Evolutionary conservation across 2,113 vertebrate species (phyloP).

Genomic region (Aythya baeri): DNA sequence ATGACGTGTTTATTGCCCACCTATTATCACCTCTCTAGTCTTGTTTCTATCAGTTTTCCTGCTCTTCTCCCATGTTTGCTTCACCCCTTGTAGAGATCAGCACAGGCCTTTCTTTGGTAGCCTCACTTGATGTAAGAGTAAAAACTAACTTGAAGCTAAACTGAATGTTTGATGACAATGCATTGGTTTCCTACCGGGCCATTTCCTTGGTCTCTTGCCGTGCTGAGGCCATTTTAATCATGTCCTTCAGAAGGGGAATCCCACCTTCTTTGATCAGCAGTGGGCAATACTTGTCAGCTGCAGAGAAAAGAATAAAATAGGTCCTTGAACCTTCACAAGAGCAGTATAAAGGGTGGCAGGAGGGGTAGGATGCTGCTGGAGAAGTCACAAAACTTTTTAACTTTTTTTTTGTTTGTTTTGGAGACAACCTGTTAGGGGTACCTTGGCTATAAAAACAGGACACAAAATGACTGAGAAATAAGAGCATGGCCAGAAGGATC

Average conservation of each 20-base stretch:
- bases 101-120: background rate
- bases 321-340: background rate
- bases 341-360: background rate
- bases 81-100: background rate
- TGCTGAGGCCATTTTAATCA: constrained; percentile 88
- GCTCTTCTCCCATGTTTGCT: background rate
- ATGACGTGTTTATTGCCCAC: background rate
- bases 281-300: constrained; percentile 96
- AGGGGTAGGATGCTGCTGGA: background rate
- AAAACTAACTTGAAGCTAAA: background rate
- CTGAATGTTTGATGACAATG: background rate
- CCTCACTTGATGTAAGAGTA: background rate
- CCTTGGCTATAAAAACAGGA: background rate
- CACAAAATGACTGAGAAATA: background rate
- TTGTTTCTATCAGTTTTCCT: background rate
- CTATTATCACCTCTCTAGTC: background rate
- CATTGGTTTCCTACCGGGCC: constrained; percentile 84
- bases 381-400: background rate
- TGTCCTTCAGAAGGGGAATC: constrained; percentile 85
- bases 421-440: background rate
- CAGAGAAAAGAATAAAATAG: background rate
- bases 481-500: background rate
- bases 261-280: constrained; percentile 96
- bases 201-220: constrained; percentile 94
- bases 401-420: background rate